Conservation (phyloP, 2,888 invertebrate genomes). For the Craniophora ligustri region DNA sequence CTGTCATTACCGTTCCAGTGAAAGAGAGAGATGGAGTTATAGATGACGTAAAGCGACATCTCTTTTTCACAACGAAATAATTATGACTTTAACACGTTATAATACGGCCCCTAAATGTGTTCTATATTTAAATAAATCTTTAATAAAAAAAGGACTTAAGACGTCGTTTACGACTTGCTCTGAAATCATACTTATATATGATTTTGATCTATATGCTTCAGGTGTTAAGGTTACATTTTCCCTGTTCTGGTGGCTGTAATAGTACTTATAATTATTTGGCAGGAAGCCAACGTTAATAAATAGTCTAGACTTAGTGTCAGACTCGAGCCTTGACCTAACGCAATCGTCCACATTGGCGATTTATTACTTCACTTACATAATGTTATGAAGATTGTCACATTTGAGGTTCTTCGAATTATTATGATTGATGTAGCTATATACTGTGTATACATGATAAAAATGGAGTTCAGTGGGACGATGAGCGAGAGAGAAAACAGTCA, state of each 20-base stretch:
- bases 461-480: too few species aligned
- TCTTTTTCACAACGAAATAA: too few species aligned
- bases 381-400: not conserved
- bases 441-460: too few species aligned
- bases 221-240: not conserved
- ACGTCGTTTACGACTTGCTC: not conserved
- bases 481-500: too few species aligned
- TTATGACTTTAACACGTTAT: too few species aligned
- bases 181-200: not conserved
- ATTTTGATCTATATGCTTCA: not conserved
- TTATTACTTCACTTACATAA: slow-evolving; percentile 18
- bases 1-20: too few species aligned
- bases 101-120: too few species aligned
- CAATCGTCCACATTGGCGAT: slow-evolving; percentile 12
- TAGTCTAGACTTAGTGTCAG: slow-evolving; percentile 43
- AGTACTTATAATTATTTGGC: slow-evolving; percentile 24
- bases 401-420: slow-evolving; percentile 8
- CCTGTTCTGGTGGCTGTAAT: not conserved
- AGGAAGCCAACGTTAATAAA: slow-evolving; percentile 30
- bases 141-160: not conserved
- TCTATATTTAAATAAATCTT: not conserved
- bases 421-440: not conserved
- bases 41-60: too few species aligned
- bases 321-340: slow-evolving; percentile 37
- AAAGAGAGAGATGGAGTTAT: too few species aligned